Percentiles rank a stretch among this genome's conserved stretches.
Conservation (phyloP, 2,888 invertebrate species). For the Ormyrus nitidulus region DNA sequence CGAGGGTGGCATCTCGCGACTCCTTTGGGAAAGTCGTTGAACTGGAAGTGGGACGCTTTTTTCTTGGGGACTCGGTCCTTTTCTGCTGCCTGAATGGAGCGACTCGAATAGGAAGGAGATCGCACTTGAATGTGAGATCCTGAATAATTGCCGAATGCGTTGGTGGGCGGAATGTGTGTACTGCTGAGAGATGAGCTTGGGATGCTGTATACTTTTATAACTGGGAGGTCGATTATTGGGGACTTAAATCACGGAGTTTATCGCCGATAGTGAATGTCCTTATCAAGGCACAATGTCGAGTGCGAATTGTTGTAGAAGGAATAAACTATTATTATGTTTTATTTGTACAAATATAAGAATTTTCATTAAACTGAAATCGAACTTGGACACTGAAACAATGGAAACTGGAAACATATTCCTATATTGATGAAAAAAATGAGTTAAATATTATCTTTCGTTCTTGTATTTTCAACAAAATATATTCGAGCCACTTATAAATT, state of each 20-base stretch:
- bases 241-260: background rate
- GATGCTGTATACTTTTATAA: background rate
- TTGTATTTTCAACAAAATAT: too few relatives aligned
- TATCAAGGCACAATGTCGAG: too few relatives aligned
- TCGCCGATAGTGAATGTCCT: too few relatives aligned
- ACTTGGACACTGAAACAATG: too few relatives aligned
- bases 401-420: too few relatives aligned
- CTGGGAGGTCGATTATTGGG: background rate
- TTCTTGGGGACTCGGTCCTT: background rate
- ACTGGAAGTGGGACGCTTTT: conserved; percentile 1
- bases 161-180: conserved; percentile 18
- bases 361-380: too few relatives aligned
- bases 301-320: too few relatives aligned
- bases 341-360: too few relatives aligned
- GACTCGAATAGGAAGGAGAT: conserved; percentile 7
- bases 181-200: background rate
- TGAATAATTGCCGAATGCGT: conserved; percentile 27
- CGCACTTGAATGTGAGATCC: background rate
- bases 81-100: background rate
- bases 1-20: conserved; percentile 34
- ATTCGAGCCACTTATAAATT: too few relatives aligned
- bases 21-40: conserved; percentile 1
- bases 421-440: too few relatives aligned
- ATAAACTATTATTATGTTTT: too few relatives aligned
- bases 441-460: too few relatives aligned